phyloP scores from a whole-genome alignment of 2,113 vertebrate genomes.

The Seriola rivoliana region DNA sequence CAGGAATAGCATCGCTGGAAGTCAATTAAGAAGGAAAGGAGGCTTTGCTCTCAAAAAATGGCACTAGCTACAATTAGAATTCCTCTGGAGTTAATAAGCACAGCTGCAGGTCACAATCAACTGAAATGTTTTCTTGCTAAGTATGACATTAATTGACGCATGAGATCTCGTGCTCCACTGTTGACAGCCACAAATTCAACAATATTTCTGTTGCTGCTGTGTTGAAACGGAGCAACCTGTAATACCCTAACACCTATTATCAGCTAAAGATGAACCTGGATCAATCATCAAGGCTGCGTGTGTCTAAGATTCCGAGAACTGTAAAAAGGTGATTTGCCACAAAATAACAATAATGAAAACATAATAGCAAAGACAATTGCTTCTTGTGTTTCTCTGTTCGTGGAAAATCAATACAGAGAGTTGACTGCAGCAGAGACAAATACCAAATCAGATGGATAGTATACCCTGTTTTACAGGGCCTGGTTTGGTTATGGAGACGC shows the following conservation, averaged over 20 bases:
- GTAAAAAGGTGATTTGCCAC: conserved; percentile 59
- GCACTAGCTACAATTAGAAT: conserved; percentile 70
- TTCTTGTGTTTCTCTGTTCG: conserved; percentile 64
- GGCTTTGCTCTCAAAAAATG: conserved; percentile 60
- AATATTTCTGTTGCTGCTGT: conserved; percentile 8
- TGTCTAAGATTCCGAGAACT: conserved; percentile 30
- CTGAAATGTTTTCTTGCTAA: conserved; percentile 55
- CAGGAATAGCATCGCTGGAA: conserved; percentile 66
- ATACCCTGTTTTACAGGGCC: conserved; percentile 37
- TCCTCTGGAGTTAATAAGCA: conserved; percentile 67
- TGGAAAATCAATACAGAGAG: conserved; percentile 72
- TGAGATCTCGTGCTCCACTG: conserved; percentile 18
- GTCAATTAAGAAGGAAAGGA: conserved; percentile 70
- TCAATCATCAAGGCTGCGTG: conserved; percentile 48
- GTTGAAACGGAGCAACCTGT: conserved; percentile 33
- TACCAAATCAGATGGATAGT: conserved; percentile 55
- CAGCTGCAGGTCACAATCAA: conserved; percentile 67
- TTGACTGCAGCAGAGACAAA: conserved; percentile 51
- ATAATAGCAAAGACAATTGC: conserved; percentile 80
- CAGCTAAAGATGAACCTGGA: conserved; percentile 53
- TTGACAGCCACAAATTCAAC: conserved; percentile 15
- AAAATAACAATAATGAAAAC: conserved; percentile 79
- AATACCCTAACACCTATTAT: conserved; percentile 39
- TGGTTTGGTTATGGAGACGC: conserved; percentile 66
- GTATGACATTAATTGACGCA: conserved; percentile 49